Base-by-base conservation (phyloP, 1,140 invertebrate genomes). In the Caenorhabditis remanei region DNA sequence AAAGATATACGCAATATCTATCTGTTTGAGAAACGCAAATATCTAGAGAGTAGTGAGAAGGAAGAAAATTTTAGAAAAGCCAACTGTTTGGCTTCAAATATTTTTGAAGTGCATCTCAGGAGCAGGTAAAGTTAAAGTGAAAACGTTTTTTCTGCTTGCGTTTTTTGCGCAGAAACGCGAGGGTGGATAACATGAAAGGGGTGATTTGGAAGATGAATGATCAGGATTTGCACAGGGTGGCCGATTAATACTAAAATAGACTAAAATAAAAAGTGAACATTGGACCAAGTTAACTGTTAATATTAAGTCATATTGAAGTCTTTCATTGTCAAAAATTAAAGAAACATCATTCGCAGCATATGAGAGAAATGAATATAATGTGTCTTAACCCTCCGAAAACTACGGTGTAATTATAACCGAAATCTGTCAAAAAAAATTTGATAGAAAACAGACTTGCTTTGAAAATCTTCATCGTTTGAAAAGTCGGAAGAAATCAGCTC, bases 21-120 rank as follows among this genome's bases (percentile, higher is more conserved):
- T 79, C 71, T 79, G 46, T 79, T 79, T 79, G 71, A 79, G 71
- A 79, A 79, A 79, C 43, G 71, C 71, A 79, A 79, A 79, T 79
- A 79, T 79, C 71, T 79, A 79, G 46, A 50, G 71, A 79, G 46
- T 79, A 50, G 46, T 4, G 71, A n/a, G 16, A 71, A 71, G 71
- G 71, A 50, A n/a, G 46, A 79, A 50, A 2, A 50, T 79, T 79
- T 79, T n/a, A n/a, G 46, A 50, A 79, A 79, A 79, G 71, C 71
- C 71, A 79, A 79, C 71, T 79, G 71, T 79, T 79, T 79, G 71
- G 71, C 71, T 50, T 79, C 24, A 46, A 79, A 79, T 79, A 79
- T 79, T 79, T 79, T n/a, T 79, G 46, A 50, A 79, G 71, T 79
- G 46, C 71, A 79, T 79, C 71, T 79, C n/a, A 79, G 21, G 21